phyloP scores from a whole-genome alignment of 2,888 invertebrate genomes.

The Leptinotarsa peninsularis region DNA sequence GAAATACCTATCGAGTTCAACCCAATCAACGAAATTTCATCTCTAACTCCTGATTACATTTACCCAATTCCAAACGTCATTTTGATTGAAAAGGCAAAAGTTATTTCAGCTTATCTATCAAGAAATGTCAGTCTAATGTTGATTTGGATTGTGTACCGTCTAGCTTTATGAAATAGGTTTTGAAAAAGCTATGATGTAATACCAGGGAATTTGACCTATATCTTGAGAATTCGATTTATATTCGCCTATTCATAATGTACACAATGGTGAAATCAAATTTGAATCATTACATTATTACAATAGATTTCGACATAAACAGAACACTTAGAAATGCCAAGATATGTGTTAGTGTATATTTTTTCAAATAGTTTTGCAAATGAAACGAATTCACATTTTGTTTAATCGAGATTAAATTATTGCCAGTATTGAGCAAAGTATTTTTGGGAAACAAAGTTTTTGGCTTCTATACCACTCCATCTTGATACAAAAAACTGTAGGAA shows the following conservation, averaged over 20 bases:
- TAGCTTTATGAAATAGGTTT: not conserved
- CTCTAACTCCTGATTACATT: not conserved
- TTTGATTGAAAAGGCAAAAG: not conserved
- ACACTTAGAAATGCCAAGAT: not conserved
- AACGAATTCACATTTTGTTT: no score
- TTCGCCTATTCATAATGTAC: not conserved
- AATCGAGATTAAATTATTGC: no score
- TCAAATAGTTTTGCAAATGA: no score
- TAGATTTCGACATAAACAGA: not conserved
- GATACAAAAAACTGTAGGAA: no score
- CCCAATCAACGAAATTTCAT: not conserved
- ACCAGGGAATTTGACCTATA: conserved; percentile 3
- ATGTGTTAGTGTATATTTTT: not conserved
- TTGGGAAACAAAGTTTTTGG: no score
- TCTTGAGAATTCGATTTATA: not conserved
- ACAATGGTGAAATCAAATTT: conserved; percentile 8
- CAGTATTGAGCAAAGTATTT: no score
- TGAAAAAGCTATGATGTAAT: not conserved
- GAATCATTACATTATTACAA: conserved; percentile 2
- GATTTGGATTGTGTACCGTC: not conserved
- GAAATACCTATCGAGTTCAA: not conserved
- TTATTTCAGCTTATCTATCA: conserved; percentile 5
- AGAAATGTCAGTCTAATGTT: conserved; percentile 7
- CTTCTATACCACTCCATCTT: no score
- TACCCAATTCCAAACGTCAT: conserved; percentile 4